phyloP scores from a whole-genome alignment of 2,113 vertebrate genomes.

The Platanista minor region DNA sequence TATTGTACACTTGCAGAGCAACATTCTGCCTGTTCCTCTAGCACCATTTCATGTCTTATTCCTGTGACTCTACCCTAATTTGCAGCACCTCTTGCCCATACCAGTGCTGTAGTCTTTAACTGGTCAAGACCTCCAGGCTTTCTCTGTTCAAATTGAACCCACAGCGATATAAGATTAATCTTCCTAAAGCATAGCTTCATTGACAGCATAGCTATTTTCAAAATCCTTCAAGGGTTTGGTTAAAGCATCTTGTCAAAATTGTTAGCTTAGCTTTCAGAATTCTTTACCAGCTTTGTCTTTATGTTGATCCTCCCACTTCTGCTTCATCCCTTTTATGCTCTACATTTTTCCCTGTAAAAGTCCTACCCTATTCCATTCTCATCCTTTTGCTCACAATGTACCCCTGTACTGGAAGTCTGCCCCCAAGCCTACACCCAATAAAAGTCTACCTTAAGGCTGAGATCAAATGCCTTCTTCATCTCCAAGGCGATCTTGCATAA shows the following conservation, averaged over 20 bases:
- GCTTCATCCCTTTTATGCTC: neutral
- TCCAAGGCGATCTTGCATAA: neutral
- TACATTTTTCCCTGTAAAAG: neutral
- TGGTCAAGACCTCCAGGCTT: neutral
- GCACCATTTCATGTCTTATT: neutral
- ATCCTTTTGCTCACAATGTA: neutral
- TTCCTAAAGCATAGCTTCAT: neutral
- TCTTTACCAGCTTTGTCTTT: neutral
- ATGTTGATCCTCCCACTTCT: neutral
- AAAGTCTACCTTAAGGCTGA: neutral
- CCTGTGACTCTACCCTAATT: neutral
- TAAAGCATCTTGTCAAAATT: slow-evolving; percentile 16
- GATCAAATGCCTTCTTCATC: neutral
- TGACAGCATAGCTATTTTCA: neutral
- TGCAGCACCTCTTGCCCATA: neutral
- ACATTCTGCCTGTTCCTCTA: neutral
- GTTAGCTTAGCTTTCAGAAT: neutral
- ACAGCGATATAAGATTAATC: neutral
- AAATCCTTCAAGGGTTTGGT: neutral
- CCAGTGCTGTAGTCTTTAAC: neutral
- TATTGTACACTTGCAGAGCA: neutral
- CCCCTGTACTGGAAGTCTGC: neutral
- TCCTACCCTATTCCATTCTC: neutral
- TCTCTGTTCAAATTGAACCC: neutral
- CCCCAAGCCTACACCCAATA: neutral